These are phyloP conservation scores for Drosophila falleni DNA, from an alignment of 2,888 invertebrate genomes.

Conservation along the genomic window DNA sequence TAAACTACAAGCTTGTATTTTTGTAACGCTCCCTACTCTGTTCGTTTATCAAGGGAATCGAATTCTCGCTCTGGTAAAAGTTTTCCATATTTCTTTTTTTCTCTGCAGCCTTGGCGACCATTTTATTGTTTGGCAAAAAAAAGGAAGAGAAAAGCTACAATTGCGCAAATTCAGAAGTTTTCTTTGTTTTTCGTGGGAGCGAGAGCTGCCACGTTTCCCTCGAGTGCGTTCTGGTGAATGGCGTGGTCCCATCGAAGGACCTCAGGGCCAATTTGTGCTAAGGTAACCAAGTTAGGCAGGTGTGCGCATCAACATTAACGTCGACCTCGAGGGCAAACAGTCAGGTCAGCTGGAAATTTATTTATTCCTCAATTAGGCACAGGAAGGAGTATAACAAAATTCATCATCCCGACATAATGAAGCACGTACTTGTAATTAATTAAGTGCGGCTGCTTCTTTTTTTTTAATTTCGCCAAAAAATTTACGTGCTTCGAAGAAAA, in stretches of 20 bases:
- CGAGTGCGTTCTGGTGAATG: constrained; percentile 75
- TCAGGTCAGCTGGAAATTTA: constrained; percentile 75
- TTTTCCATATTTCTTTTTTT: constrained; percentile 39
- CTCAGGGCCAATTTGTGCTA: constrained; percentile 64
- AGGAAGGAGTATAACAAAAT: constrained; percentile 6
- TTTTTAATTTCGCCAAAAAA: constrained; percentile 65
- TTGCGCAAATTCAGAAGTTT: constrained; percentile 73
- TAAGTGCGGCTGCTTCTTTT: constrained; percentile 74
- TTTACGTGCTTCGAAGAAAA: constrained; percentile 38
- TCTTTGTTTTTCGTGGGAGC: constrained; percentile 57
- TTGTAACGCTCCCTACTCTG: constrained; percentile 8
- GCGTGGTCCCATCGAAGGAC: constrained; percentile 32
- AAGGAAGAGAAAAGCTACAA: constrained; percentile 60
- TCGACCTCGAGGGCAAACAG: constrained; percentile 28
- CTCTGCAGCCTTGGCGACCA: constrained; percentile 58
- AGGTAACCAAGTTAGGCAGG: constrained; percentile 69
- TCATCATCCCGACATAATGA: constrained; percentile 62
- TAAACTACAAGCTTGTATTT: constrained; percentile 11
- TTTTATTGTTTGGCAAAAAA: constrained; percentile 67
- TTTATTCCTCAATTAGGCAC: constrained; percentile 71
- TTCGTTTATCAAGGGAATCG: constrained; percentile 71
- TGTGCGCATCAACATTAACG: constrained; percentile 61
- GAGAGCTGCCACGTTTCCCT: constrained; percentile 54
- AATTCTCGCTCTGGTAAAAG: constrained; percentile 67
- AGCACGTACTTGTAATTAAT: constrained; percentile 80